A percentile compares a stretch with the other conserved stretches of the same genome.
Evolutionary conservation across 2,113 vertebrate genomes (phyloP).

Genomic region (Uria aalge): DNA sequence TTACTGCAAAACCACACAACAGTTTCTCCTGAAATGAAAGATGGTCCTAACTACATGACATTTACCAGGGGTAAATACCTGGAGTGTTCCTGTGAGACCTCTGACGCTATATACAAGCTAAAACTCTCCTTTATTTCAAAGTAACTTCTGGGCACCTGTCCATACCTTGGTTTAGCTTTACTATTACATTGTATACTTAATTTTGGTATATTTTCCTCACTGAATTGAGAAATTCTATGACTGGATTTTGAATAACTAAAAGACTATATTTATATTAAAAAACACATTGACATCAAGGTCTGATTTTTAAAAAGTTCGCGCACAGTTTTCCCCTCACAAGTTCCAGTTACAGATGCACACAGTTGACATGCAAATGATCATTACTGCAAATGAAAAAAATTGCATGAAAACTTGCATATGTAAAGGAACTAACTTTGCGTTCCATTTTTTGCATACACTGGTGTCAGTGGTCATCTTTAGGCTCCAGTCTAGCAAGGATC

Average conservation of each 20-base stretch:
- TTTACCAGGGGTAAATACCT: not conserved
- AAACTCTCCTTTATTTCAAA: not conserved
- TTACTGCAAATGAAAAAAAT: not conserved
- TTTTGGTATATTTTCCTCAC: not conserved
- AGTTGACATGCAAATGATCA: not conserved
- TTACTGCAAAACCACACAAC: not conserved
- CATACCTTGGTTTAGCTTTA: not conserved
- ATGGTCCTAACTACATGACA: not conserved
- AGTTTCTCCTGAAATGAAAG: not conserved
- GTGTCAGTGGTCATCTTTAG: not conserved
- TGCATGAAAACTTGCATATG: not conserved
- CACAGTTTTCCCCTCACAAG: fast-evolving
- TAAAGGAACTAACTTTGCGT: not conserved
- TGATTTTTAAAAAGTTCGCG: not conserved
- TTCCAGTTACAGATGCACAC: not conserved
- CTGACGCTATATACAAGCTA: not conserved
- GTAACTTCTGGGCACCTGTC: not conserved
- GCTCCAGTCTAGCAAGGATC: not conserved
- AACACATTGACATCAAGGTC: not conserved
- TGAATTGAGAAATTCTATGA: not conserved
- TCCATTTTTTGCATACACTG: not conserved
- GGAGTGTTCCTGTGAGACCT: not conserved
- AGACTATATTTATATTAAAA: not conserved
- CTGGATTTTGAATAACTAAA: not conserved
- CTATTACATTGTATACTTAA: not conserved